Evolutionary conservation across 2,888 invertebrate species (phyloP).

Genomic region (Acanthosepion lycidas): DNA sequence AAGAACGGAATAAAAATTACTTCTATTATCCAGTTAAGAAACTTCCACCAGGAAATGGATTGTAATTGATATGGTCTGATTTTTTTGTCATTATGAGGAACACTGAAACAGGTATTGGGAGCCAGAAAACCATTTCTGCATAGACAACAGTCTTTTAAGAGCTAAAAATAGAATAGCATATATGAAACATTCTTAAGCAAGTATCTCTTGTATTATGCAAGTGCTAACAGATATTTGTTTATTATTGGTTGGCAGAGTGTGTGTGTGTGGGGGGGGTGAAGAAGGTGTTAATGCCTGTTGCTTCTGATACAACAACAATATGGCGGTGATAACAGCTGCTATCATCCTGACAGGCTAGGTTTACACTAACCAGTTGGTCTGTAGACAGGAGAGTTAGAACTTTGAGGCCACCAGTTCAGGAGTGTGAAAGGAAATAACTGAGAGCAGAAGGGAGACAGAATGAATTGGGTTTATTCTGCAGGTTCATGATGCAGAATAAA

Average conservation of each 20-base stretch:
- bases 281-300: not conserved
- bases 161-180: not conserved
- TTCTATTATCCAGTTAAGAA: too few relatives aligned
- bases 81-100: not conserved
- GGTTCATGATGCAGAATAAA: not conserved
- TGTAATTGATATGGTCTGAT: not conserved
- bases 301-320: constrained; percentile 1
- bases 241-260: not conserved
- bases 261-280: not conserved
- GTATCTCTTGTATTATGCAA: constrained; percentile 33
- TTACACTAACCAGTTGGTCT: not conserved
- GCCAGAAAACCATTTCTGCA: not conserved
- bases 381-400: too few relatives aligned
- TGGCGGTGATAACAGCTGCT: not conserved
- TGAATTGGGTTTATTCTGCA: not conserved
- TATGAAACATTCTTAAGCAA: not conserved
- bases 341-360: not conserved
- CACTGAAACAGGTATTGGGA: not conserved
- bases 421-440: constrained; percentile 2
- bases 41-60: not conserved
- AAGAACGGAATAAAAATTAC: too few relatives aligned
- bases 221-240: not conserved
- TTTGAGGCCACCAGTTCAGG: too few relatives aligned
- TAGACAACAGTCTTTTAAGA: not conserved
- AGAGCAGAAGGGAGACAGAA: not conserved